phyloP scores from a whole-genome alignment of 1,140 invertebrate species.

The Bombus impatiens region DNA sequence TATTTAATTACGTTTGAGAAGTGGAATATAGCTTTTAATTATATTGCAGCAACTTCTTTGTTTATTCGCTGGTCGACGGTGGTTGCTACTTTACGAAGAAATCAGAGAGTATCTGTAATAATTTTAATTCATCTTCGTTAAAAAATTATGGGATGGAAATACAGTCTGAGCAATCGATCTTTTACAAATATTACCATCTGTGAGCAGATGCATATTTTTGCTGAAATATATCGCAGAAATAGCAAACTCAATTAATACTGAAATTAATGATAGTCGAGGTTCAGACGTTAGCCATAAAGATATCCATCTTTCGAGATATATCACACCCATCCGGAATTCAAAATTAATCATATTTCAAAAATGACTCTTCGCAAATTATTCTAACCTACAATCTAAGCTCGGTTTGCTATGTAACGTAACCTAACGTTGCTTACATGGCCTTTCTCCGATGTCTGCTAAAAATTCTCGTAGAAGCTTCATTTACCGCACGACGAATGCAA shows the following conservation, averaged over 20 bases:
- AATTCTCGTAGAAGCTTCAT: neutral
- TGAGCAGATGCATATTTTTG: too few species aligned
- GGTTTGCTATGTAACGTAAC: neutral
- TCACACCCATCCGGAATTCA: neutral
- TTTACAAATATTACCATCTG: too few species aligned
- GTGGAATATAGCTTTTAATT: neutral
- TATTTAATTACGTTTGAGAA: neutral
- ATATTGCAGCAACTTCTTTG: neutral
- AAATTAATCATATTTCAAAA: neutral
- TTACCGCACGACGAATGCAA: neutral
- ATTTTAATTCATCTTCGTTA: neutral
- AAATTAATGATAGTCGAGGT: too few species aligned
- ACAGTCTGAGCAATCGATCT: too few species aligned
- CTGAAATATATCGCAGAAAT: too few species aligned
- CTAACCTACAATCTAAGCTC: neutral
- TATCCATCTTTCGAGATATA: neutral
- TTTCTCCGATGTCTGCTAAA: neutral
- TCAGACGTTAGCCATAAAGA: too few species aligned
- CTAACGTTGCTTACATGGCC: neutral
- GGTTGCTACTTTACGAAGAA: neutral
- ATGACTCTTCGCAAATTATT: neutral
- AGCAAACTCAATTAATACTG: too few species aligned
- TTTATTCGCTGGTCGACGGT: neutral
- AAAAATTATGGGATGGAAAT: neutral
- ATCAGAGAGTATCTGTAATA: too few species aligned